Conservation (phyloP, 2,113 vertebrate species). For the Rhizomys pruinosus region DNA sequence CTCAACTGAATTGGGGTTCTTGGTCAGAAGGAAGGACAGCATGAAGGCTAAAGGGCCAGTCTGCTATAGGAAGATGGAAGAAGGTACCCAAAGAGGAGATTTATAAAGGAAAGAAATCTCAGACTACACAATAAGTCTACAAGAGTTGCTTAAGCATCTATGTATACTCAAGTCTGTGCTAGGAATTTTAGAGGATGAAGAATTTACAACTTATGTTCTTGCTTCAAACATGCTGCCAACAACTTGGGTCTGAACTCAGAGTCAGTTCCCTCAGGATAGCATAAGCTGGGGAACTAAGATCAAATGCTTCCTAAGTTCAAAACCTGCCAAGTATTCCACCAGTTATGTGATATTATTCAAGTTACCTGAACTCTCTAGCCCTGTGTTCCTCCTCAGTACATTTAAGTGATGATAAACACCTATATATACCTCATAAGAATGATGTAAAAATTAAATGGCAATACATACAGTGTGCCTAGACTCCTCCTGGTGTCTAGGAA, state of each 20-base stretch:
- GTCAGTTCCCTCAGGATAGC: not conserved
- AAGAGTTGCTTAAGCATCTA: not conserved
- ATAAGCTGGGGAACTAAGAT: not conserved
- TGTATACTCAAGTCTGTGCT: not conserved
- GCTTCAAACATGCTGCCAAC: not conserved
- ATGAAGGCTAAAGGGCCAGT: not conserved
- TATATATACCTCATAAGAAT: not conserved
- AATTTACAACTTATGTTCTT: not conserved
- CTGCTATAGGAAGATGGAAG: not conserved
- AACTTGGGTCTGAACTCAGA: not conserved
- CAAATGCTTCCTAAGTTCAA: not conserved
- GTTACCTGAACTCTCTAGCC: not conserved
- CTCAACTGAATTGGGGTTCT: not conserved
- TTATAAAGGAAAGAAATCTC: not conserved
- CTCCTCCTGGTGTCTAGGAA: constrained; percentile 4
- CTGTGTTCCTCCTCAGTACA: constrained; percentile 31
- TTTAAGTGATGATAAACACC: constrained; percentile 9
- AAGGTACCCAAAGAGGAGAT: not conserved
- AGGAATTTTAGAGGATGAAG: not conserved
- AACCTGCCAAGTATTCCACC: not conserved
- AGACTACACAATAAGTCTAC: not conserved
- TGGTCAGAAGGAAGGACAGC: not conserved
- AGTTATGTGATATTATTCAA: constrained; percentile 2
- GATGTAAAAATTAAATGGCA: constrained; percentile 27
- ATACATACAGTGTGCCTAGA: not conserved